Conservation (phyloP, 2,888 invertebrate genomes). For the Aricia artaxerxes region DNA sequence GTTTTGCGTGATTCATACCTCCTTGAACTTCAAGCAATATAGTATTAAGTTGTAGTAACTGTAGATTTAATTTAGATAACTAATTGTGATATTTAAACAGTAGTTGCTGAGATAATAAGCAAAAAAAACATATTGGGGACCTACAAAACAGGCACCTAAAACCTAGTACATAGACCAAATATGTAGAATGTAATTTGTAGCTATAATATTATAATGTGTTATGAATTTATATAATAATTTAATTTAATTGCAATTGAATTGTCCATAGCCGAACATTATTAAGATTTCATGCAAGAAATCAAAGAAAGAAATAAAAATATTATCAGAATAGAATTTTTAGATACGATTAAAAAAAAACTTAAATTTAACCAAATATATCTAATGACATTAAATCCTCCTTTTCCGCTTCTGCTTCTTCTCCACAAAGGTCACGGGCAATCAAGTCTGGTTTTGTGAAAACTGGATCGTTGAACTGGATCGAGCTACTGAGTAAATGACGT, state of each 20-base stretch:
- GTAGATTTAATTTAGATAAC: neutral
- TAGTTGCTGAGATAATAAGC: neutral
- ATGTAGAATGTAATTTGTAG: too few relatives aligned
- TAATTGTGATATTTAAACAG: neutral
- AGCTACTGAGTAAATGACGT: neutral
- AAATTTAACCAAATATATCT: neutral
- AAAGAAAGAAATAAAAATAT: too few relatives aligned
- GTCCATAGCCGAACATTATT: too few relatives aligned
- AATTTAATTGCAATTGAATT: too few relatives aligned
- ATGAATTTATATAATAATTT: too few relatives aligned
- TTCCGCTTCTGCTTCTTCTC: neutral
- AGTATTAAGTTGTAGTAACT: neutral
- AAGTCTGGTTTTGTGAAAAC: neutral
- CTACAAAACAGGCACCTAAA: too few relatives aligned
- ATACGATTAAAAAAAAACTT: neutral
- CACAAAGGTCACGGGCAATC: neutral
- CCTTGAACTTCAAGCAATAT: conserved; percentile 7
- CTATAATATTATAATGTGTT: too few relatives aligned
- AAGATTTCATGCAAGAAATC: too few relatives aligned
- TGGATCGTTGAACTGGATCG: neutral
- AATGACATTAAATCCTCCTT: neutral
- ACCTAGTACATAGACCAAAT: too few relatives aligned
- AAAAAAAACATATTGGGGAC: too few relatives aligned
- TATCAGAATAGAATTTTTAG: neutral
- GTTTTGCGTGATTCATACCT: conserved; percentile 10